Evolutionary conservation across 2,113 vertebrate genomes (phyloP).

Genomic region (Canis aureus): DNA sequence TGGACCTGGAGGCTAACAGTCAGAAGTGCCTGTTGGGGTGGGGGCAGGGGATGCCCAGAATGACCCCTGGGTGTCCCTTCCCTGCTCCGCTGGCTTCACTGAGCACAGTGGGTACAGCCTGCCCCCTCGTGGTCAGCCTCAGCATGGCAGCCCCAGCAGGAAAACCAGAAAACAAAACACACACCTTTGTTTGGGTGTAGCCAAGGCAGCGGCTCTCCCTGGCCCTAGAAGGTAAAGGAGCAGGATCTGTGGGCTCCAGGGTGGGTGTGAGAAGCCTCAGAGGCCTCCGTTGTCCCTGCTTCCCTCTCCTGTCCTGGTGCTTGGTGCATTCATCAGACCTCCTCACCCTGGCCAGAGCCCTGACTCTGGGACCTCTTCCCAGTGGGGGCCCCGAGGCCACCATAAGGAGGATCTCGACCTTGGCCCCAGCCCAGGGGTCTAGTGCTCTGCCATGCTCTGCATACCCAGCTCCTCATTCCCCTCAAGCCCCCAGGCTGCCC

Average conservation of each 20-base stretch:
- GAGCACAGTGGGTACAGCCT: background rate
- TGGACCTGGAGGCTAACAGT: background rate
- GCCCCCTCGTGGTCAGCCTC: conserved; percentile 47
- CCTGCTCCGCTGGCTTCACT: background rate
- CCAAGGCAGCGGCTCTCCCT: conserved; percentile 37
- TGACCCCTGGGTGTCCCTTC: background rate
- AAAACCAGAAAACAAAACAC: conserved; percentile 79
- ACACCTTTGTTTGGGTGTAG: conserved; percentile 78
- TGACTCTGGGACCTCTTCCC: background rate
- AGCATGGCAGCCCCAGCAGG: conserved; percentile 28
- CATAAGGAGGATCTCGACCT: background rate
- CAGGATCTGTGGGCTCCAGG: background rate
- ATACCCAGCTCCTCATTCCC: background rate
- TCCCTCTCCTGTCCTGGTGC: background rate
- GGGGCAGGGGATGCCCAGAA: background rate
- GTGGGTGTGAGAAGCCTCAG: background rate
- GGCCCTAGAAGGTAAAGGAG: background rate
- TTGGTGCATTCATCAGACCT: background rate
- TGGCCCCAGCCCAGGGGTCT: background rate
- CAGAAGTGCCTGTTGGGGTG: background rate
- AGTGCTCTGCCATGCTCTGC: background rate
- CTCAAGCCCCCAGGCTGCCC: background rate
- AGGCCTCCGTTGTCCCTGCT: background rate
- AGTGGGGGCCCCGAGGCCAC: background rate
- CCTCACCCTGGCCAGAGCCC: background rate